Evolutionary conservation across 2,113 vertebrate species (phyloP).

Genomic region (Laticauda colubrina): DNA sequence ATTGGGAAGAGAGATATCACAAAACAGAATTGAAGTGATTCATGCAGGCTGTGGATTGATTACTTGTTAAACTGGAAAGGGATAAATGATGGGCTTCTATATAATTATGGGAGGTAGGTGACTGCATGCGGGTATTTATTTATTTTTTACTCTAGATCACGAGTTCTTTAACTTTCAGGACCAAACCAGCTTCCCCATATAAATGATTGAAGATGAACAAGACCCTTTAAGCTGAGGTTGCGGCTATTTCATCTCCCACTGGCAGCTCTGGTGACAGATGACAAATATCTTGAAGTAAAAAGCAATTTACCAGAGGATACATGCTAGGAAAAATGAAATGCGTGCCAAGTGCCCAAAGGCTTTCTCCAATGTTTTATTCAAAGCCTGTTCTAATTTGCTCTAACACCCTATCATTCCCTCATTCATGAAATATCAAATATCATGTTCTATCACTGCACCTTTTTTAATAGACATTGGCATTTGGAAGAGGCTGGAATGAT

Average conservation of each 20-base stretch:
- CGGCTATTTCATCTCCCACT: neutral
- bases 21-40: neutral
- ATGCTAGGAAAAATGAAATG: neutral
- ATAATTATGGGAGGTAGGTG: neutral
- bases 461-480: neutral
- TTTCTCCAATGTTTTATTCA: constrained; percentile 13
- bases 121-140: neutral
- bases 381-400: neutral
- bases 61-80: neutral
- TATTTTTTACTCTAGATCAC: neutral
- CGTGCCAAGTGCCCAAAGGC: neutral
- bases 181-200: neutral
- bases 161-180: neutral
- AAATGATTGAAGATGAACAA: neutral
- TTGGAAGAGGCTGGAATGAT: neutral
- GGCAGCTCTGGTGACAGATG: neutral
- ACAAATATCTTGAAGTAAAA: neutral
- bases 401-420: neutral
- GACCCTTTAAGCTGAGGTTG: neutral
- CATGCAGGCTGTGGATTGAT: neutral
- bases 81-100: neutral
- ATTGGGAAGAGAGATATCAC: neutral
- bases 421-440: neutral
- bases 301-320: neutral
- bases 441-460: neutral